Conservation (phyloP, 2,113 vertebrate genomes). For the Corapipo altera region DNA sequence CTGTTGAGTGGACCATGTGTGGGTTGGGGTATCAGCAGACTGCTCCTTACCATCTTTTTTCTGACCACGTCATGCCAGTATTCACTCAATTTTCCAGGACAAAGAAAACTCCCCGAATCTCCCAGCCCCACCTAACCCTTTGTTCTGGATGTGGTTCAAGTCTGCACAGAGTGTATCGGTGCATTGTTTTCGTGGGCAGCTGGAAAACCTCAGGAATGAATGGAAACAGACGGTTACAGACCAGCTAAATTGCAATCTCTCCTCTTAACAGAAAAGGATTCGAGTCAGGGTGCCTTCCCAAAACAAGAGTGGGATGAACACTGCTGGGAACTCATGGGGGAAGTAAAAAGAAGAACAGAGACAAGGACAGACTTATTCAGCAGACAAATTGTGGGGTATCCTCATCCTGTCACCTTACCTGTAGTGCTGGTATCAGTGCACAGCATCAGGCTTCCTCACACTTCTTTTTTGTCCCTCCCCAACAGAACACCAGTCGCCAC, state of each 20-base stretch:
- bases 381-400: background rate
- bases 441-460: background rate
- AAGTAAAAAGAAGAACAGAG: background rate
- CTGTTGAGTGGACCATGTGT: background rate
- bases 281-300: background rate
- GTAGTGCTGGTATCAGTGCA: background rate
- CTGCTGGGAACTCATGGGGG: background rate
- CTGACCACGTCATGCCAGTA: background rate
- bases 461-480: background rate
- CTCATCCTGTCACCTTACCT: background rate
- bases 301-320: background rate
- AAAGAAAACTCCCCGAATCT: background rate
- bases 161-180: slow-evolving; percentile 34
- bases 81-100: background rate
- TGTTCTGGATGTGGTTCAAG: background rate
- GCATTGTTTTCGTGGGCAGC: slow-evolving; percentile 39
- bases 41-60: background rate
- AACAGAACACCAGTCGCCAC: background rate
- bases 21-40: background rate
- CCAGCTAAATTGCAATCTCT: background rate
- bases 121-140: slow-evolving; percentile 4
- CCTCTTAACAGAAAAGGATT: background rate
- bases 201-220: slow-evolving; percentile 60
- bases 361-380: background rate
- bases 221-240: slow-evolving; percentile 48